Base-by-base conservation (phyloP, 2,797 vertebrate species). In the Telmatherina bonti region DNA sequence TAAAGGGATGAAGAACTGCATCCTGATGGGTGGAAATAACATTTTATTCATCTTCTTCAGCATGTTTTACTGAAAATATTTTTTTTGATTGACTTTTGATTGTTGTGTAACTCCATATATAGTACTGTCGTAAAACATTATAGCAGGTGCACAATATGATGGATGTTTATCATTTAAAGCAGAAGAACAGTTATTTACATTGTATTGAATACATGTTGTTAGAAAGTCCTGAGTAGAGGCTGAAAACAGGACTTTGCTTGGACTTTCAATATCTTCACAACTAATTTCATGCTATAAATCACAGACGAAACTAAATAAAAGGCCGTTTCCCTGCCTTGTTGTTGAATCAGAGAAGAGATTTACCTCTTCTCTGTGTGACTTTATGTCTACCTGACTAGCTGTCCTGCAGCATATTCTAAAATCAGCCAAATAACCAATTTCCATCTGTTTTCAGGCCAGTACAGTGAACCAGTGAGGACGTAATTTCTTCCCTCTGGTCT, bases 401-500 rank as follows among this genome's bases (percentile, higher is more conserved):
- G 6, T 56, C 68, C 66, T 59, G 38, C 73, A 72, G 72, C 62
- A 51, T 73, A 43, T 70, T 70, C 72, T 51, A 45, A 53, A 66
- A 71, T 83, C 53, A 74, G 54, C 62, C 53, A 53, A 77, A 78
- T 62, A 67, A 82, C 65, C 63, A 55, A 56, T 74, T 67, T 72
- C 52, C 13, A 4, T 76, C 24, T 67, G 70, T 70, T 81, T 85
- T 79, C 62, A 82, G n/a, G 47, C 30, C 22, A 30, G 55, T 55
- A 72, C 61, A 56, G 33, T 66, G 71, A 78, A 74, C 64, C 65
- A 60, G 36, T 45, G 64, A 74, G 79, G 74, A 60, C 81, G 62
- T 70, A 75, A 53, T 70, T 62, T 80, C 72, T 70, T 63, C 56
- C 72, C 35, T 54, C 70, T 79, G 70, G 20, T 78, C 85, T 78